phyloP scores from a whole-genome alignment of 2,888 invertebrate genomes.

The Sesamia inferens region DNA sequence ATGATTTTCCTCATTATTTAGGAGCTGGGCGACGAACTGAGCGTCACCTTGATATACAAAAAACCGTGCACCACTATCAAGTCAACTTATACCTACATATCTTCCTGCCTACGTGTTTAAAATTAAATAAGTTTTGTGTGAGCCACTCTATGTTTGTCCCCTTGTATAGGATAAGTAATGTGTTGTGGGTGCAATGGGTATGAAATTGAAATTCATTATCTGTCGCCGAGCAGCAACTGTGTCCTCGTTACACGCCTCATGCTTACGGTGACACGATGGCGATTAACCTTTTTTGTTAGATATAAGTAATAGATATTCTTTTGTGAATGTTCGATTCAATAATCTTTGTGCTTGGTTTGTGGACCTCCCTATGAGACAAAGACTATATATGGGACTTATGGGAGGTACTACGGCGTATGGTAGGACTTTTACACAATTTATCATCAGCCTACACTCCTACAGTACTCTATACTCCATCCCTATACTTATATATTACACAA shows the following conservation, averaged over 20 bases:
- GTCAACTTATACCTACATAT: not conserved
- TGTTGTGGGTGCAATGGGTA: constrained; percentile 79
- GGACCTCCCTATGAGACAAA: too few relatives aligned
- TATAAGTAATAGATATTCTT: constrained; percentile 7
- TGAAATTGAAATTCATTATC: constrained; percentile 90
- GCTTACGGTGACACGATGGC: constrained; percentile 44
- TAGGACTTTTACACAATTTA: too few relatives aligned
- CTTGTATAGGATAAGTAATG: constrained; percentile 52
- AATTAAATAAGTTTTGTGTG: constrained; percentile 16
- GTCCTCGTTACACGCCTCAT: constrained; percentile 73
- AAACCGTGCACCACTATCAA: too few relatives aligned
- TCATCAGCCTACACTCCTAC: too few relatives aligned
- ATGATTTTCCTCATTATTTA: not conserved
- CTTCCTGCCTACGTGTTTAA: not conserved
- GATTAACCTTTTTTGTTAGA: constrained; percentile 27
- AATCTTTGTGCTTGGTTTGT: not conserved
- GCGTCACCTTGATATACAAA: not conserved
- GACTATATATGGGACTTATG: too few relatives aligned
- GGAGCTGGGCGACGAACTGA: not conserved
- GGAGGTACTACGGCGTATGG: too few relatives aligned
- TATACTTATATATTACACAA: too few relatives aligned
- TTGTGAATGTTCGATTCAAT: constrained; percentile 28
- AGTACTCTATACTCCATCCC: too few relatives aligned
- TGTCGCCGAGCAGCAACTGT: constrained; percentile 83
- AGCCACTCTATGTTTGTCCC: constrained; percentile 61